A percentile compares a stretch with the other conserved stretches of the same genome.
These are phyloP conservation scores for Varroa destructor DNA, from an alignment of 1,140 invertebrate species.

Conservation along the genomic window DNA sequence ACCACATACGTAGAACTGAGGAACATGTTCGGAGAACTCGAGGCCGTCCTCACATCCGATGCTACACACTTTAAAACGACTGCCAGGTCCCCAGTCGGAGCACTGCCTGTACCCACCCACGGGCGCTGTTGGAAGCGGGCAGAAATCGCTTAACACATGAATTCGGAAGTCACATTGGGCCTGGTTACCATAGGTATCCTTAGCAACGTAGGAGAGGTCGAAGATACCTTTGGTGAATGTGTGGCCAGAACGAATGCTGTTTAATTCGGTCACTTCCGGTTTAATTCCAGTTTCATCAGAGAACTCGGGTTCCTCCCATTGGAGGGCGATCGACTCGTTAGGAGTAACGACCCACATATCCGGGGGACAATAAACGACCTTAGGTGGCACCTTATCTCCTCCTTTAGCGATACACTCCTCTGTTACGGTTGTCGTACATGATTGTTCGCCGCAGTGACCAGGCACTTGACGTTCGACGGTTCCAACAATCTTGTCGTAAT, in stretches of 20 bases:
- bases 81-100: slow-evolving; percentile 82
- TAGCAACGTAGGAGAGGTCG: slow-evolving; percentile 80
- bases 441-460: slow-evolving; percentile 73
- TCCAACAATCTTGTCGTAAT: slow-evolving; percentile 65
- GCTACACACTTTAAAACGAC: slow-evolving; percentile 53
- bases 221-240: slow-evolving; percentile 82
- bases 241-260: slow-evolving; percentile 73
- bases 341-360: slow-evolving; percentile 84
- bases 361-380: slow-evolving; percentile 73
- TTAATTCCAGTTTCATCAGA: slow-evolving; percentile 68
- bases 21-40: slow-evolving; percentile 73
- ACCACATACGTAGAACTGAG: slow-evolving; percentile 88
- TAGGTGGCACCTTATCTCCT: slow-evolving; percentile 68
- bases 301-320: slow-evolving; percentile 86
- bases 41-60: slow-evolving; percentile 71
- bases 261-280: slow-evolving; percentile 60
- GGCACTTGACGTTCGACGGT: slow-evolving; percentile 81
- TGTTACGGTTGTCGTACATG: slow-evolving; percentile 67
- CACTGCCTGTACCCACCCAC: slow-evolving; percentile 75
- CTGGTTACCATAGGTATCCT: slow-evolving; percentile 74
- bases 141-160: slow-evolving; percentile 77
- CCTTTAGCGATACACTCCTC: slow-evolving; percentile 66
- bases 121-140: slow-evolving; percentile 68
- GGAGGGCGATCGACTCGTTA: slow-evolving; percentile 75
- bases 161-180: slow-evolving; percentile 86